Evolutionary conservation across 2,888 invertebrate species (phyloP).

Genomic region (Lasioglossum zephyrum): DNA sequence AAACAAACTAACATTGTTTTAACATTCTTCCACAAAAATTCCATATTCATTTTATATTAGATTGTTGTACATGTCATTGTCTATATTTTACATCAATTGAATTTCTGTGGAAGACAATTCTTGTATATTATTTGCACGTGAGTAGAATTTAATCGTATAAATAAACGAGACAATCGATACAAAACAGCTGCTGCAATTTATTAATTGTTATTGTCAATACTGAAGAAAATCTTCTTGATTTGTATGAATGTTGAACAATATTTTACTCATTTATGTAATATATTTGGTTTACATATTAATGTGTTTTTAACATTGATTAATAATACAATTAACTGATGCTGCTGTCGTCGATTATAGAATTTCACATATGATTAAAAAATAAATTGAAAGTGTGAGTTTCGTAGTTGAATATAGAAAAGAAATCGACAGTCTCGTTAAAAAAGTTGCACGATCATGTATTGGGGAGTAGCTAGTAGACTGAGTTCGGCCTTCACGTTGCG

Average conservation of each 20-base stretch:
- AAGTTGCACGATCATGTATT: slow-evolving; percentile 75
- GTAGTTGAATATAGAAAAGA: not conserved
- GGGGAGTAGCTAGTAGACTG: slow-evolving; percentile 83
- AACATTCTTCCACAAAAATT: slow-evolving; percentile 27
- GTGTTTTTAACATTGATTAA: slow-evolving; percentile 1
- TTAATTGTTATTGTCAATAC: not conserved
- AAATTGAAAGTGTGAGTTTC: not conserved
- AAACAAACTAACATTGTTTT: slow-evolving; percentile 31
- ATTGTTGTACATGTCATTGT: not conserved
- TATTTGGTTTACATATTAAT: not conserved
- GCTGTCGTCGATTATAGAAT: not conserved
- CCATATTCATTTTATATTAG: not conserved
- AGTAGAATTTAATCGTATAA: not conserved
- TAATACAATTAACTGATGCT: too few relatives aligned
- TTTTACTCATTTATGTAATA: not conserved
- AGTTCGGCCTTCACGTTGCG: slow-evolving; percentile 79
- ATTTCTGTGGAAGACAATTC: slow-evolving; percentile 29
- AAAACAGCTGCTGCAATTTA: not conserved
- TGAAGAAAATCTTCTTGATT: not conserved
- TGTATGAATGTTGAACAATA: not conserved
- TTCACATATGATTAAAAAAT: not conserved
- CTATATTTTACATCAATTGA: not conserved
- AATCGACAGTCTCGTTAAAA: slow-evolving; percentile 66
- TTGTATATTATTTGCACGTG: slow-evolving; percentile 9
- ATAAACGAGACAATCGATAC: slow-evolving; percentile 37